phyloP scores from a whole-genome alignment of 2,113 vertebrate species.

The Illadopsis cleaveri region DNA sequence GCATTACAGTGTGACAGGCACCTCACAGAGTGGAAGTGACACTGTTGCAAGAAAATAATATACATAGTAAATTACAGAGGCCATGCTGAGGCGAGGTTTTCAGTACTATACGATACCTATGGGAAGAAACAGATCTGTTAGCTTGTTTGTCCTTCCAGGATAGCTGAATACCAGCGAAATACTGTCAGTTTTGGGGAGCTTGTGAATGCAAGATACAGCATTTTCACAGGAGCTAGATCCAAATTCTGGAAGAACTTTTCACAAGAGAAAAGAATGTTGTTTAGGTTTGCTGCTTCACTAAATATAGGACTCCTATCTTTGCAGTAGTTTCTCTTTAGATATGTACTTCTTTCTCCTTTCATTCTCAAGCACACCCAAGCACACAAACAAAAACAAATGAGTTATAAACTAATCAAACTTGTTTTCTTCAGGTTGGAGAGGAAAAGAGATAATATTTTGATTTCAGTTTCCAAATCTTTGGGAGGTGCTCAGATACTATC shows the following conservation, averaged over 20 bases:
- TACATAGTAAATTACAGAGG: background rate
- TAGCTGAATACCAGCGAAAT: background rate
- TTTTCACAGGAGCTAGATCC: background rate
- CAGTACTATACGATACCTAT: background rate
- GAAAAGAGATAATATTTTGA: conserved; percentile 50
- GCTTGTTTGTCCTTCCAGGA: background rate
- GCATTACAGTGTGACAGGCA: background rate
- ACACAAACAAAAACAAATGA: conserved; percentile 49
- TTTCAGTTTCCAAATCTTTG: conserved; percentile 62
- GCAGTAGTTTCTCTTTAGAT: background rate
- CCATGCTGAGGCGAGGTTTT: background rate
- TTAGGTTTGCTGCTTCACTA: conserved; percentile 10
- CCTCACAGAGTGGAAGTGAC: background rate
- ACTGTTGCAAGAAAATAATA: background rate
- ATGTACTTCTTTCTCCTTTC: background rate
- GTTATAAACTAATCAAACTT: conserved; percentile 50
- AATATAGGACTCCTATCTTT: conserved; percentile 26
- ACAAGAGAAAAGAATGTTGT: conserved; percentile 43
- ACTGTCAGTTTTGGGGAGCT: background rate
- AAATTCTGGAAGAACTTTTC: background rate
- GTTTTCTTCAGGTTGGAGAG: conserved; percentile 35
- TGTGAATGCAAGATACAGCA: background rate
- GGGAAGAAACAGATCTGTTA: background rate
- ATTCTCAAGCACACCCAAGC: conserved; percentile 17
- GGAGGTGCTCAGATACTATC: conserved; percentile 63